These are phyloP conservation scores for Trachythela sp. DNA, from an alignment of 64 coral and sea anemone species.

Conservation along the genomic window DNA sequence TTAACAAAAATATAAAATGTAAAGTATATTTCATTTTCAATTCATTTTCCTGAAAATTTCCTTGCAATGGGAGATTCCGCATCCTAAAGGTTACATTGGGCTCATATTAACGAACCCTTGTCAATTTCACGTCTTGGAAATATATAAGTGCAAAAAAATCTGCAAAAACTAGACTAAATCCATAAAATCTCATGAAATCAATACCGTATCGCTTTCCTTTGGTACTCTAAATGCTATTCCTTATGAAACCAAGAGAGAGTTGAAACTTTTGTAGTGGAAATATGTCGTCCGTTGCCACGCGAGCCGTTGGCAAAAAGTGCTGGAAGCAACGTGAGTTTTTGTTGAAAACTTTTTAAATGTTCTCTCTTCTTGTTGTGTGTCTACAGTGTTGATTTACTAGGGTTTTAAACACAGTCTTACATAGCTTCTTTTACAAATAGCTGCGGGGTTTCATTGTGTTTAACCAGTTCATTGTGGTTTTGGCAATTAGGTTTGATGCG, in stretches of 20 bases:
- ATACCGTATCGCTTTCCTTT: neutral
- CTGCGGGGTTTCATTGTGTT: neutral
- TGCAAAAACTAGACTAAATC: neutral
- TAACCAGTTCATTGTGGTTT: neutral
- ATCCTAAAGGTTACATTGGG: neutral
- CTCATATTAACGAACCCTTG: neutral
- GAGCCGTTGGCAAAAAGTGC: neutral
- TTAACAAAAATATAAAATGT: no score
- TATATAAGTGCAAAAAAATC: neutral
- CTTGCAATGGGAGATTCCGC: neutral
- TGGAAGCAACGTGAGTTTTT: conserved; percentile 23
- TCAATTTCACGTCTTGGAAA: neutral
- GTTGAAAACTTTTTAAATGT: neutral
- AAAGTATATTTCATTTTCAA: no score
- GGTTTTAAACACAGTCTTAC: neutral
- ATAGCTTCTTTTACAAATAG: neutral
- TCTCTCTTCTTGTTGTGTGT: neutral
- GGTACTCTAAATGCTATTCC: neutral
- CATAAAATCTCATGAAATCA: neutral
- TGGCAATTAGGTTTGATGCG: neutral
- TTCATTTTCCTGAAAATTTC: no score
- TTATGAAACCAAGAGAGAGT: neutral
- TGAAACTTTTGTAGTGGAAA: neutral
- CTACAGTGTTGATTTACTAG: neutral
- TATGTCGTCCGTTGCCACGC: neutral